These are phyloP conservation scores for Labeo catla DNA, from an alignment of 2,113 vertebrate species.

Conservation along the genomic window DNA sequence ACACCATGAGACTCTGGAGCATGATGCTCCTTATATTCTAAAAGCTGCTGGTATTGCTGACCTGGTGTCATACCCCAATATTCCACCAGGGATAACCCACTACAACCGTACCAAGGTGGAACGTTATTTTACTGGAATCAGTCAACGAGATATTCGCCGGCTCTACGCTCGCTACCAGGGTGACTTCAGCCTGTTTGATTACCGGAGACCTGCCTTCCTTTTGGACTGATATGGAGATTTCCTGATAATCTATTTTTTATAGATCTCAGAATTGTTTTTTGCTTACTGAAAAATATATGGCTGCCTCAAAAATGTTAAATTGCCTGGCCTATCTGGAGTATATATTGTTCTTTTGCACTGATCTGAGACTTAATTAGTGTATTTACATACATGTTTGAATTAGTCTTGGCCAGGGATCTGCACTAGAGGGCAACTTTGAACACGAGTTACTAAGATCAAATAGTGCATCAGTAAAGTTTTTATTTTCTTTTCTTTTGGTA, in stretches of 20 bases:
- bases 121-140: constrained; percentile 88
- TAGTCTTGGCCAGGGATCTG: neutral
- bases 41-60: constrained; percentile 85
- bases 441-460: neutral
- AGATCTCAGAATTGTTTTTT: neutral
- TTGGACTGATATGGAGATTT: constrained; percentile 74
- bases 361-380: neutral
- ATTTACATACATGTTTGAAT: neutral
- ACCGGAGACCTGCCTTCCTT: constrained; percentile 88
- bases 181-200: constrained; percentile 94
- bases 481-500: neutral
- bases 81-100: constrained; percentile 90
- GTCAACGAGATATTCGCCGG: constrained; percentile 87
- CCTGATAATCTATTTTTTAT: neutral
- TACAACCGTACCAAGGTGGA: constrained; percentile 96
- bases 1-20: constrained; percentile 94
- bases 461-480: neutral
- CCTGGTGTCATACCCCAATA: constrained; percentile 82
- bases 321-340: neutral
- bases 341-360: neutral
- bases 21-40: constrained; percentile 88
- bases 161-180: constrained; percentile 89
- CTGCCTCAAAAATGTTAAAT: neutral
- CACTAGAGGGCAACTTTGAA: neutral
- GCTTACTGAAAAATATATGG: neutral